A percentile compares a stretch with the other conserved stretches of the same genome.
Conservation (phyloP, 2,888 invertebrate species). For the Creontiades dilutus region DNA sequence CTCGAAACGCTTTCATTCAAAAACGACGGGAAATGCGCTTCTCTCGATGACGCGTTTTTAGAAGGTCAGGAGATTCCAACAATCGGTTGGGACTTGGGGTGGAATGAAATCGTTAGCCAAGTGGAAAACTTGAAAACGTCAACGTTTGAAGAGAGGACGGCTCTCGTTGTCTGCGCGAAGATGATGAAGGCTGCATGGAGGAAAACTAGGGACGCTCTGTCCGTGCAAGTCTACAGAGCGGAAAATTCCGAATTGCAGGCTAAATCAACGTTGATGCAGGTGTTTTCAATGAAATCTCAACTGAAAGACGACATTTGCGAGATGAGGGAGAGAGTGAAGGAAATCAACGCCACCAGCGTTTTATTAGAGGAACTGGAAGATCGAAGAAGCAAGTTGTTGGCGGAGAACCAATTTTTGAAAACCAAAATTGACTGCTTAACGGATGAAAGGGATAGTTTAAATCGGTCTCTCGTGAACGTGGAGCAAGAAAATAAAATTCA, state of each 20-base stretch:
- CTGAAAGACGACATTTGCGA: conserved; percentile 2
- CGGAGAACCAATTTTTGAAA: conserved; percentile 19
- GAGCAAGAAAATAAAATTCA: conserved; percentile 2
- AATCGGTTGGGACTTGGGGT: background rate
- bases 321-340: conserved; percentile 10
- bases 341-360: background rate
- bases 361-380: background rate
- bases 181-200: conserved; percentile 18
- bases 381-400: background rate
- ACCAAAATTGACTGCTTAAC: background rate
- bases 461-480: background rate
- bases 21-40: background rate
- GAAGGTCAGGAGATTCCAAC: background rate
- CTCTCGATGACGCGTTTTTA: background rate
- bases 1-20: background rate
- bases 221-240: conserved; percentile 2
- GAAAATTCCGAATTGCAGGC: conserved; percentile 24
- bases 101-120: background rate
- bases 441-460: conserved; percentile 11
- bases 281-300: conserved; percentile 23
- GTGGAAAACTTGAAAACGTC: background rate
- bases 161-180: background rate
- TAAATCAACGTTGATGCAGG: conserved; percentile 26
- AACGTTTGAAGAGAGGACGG: background rate
- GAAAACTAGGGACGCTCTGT: background rate